A percentile compares a stretch with the other conserved stretches of the same genome.
These are phyloP conservation scores for Gadopsis marmoratus DNA, from an alignment of 2,797 vertebrate species.

Conservation along the genomic window DNA sequence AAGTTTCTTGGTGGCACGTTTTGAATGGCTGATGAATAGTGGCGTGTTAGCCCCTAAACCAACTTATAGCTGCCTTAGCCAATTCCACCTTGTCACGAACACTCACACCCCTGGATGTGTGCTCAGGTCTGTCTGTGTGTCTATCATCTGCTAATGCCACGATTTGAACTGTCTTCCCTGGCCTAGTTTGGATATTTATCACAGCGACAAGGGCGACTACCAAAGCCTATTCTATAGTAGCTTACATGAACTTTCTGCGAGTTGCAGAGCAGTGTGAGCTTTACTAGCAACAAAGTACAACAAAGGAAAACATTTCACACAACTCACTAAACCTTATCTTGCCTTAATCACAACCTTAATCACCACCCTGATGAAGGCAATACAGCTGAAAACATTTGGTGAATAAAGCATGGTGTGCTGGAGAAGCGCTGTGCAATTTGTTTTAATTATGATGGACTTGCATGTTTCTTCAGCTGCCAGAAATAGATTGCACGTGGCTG, in stretches of 20 bases:
- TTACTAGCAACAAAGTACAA: too few species aligned
- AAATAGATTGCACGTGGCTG: too few species aligned
- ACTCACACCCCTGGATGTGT: constrained; percentile 54
- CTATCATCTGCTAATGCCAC: constrained; percentile 1
- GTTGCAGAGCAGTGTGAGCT: too few species aligned
- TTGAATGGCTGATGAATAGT: constrained; percentile 33
- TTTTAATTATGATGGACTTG: too few species aligned
- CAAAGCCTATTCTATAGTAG: neutral
- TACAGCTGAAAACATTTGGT: too few species aligned
- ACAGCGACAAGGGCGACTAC: neutral
- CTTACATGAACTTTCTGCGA: neutral
- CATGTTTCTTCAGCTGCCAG: too few species aligned
- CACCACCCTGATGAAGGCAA: too few species aligned
- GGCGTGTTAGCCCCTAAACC: constrained; percentile 38
- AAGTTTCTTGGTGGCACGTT: constrained; percentile 19
- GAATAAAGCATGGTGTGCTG: too few species aligned
- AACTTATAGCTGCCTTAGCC: constrained; percentile 7
- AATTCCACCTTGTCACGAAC: constrained; percentile 49
- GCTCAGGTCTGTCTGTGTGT: constrained; percentile 4
- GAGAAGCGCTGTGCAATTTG: too few species aligned
- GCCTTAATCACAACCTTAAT: too few species aligned
- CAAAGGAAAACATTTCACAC: too few species aligned
- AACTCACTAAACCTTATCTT: too few species aligned
- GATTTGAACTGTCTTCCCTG: neutral
- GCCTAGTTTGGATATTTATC: neutral